Base-by-base conservation (phyloP, 2,888 invertebrate genomes). In the Lasioglossum vierecki region DNA sequence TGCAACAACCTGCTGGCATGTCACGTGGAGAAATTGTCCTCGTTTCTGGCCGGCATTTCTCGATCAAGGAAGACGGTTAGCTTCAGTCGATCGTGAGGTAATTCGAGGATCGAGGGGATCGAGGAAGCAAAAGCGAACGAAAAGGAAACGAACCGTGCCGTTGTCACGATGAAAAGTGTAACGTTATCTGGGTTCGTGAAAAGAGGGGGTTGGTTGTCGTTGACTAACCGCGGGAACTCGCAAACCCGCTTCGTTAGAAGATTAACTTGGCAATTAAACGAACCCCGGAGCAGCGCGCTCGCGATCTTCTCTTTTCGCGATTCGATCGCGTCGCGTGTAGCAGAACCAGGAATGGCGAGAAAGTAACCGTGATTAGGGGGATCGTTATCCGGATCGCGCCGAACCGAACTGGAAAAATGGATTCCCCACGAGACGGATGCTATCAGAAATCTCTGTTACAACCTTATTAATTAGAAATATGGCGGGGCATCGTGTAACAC, bases 191-290 rank as follows among this genome's bases (percentile, higher is more conserved):
- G 30, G 26, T 15, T 22, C 44, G 53, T 26, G 70, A 84, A 75
- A 68, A 76, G 79, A 75, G 72, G 76, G 57, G 86, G 73, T 76
- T 35, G 60, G 44, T 81, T 75, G 72, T 88, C 75, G 86, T 78
- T 75, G 83, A 86, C 86, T 74, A 71, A 75, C 75, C 60, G 80
- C 68, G 18, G 68, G 66, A 75, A 60, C 35, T 49, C 44, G 78
- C 76, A 57, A 75, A 22, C 35, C 26, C 6, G 46, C 76, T 68
- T 76, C 75, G 72, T 83, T 79, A 76, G 76, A 68, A 68, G 83
- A 84, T 83, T 79, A 83, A 83, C 76, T 60, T n/a, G 76, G 46
- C 68, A 84, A 79, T 85, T 76, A 85, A 83, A 30, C 60, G 76
- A 53, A 53, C 26, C 44, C 68, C 35, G 11, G 18, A 41, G 26